Evolutionary conservation across 2,113 vertebrate genomes (phyloP).

Genomic region (Aldabrachelys gigantea): DNA sequence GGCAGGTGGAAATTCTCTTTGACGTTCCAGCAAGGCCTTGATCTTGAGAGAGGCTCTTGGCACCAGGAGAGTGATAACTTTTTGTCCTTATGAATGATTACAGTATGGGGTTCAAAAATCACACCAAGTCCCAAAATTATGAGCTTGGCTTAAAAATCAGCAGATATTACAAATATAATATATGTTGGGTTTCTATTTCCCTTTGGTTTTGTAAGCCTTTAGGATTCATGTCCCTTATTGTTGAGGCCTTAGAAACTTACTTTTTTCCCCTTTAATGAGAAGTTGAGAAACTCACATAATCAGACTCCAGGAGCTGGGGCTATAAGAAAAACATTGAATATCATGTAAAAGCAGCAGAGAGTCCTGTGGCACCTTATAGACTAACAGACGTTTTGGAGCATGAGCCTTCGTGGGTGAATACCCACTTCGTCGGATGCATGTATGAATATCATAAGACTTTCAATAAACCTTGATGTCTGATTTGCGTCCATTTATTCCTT

Average conservation of each 20-base stretch:
- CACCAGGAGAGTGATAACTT: constrained; percentile 27
- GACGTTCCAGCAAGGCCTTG: constrained; percentile 28
- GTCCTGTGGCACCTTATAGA: too few relatives aligned
- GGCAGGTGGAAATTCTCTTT: constrained; percentile 74
- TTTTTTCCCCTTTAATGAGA: neutral
- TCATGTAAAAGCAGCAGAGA: rapidly evolving
- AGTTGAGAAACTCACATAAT: neutral
- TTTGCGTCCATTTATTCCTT: too few relatives aligned
- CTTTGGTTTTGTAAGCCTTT: neutral
- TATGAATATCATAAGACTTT: rapidly evolving
- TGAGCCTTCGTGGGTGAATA: too few relatives aligned
- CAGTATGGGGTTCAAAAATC: constrained; percentile 2
- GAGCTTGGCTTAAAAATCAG: constrained; percentile 52
- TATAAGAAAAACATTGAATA: rapidly evolving
- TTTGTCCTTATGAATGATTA: constrained; percentile 48
- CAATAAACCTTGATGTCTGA: too few relatives aligned
- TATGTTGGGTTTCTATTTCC: neutral
- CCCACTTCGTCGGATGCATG: too few relatives aligned
- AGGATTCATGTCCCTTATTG: neutral
- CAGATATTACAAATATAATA: constrained; percentile 5
- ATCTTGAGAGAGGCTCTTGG: constrained; percentile 39
- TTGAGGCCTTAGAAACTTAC: neutral
- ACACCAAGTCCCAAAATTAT: constrained; percentile 56
- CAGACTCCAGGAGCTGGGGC: neutral
- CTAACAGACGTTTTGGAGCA: too few relatives aligned